A percentile compares a stretch with the other conserved stretches of the same genome.
Evolutionary conservation across 2,797 vertebrate genomes (phyloP).

Genomic region (Dipus sagitta): DNA sequence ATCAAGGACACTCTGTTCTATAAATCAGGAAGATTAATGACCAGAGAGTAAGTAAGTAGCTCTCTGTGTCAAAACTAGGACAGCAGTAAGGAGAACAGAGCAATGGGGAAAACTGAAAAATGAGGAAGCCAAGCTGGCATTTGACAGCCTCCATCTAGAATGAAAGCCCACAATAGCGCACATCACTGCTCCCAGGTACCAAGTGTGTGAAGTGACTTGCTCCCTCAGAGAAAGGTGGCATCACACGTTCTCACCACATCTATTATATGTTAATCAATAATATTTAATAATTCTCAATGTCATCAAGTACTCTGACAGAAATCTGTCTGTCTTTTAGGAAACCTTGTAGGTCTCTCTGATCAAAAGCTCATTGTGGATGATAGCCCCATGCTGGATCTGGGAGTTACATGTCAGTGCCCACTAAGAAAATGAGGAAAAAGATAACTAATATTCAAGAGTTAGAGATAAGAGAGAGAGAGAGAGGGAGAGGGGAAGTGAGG

Average conservation of each 20-base stretch:
- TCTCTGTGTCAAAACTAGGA: background rate
- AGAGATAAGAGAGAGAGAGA: too few species aligned
- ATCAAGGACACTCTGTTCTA: background rate
- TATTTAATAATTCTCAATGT: too few species aligned
- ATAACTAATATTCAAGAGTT: too few species aligned
- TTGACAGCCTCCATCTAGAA: background rate
- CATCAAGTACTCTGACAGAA: too few species aligned
- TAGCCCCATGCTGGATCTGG: too few species aligned
- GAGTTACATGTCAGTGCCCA: too few species aligned
- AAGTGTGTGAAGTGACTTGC: background rate
- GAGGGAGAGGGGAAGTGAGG: too few species aligned
- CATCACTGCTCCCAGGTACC: background rate
- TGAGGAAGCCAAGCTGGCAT: background rate
- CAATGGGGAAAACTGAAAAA: background rate
- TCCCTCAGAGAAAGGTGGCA: background rate
- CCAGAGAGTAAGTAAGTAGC: background rate
- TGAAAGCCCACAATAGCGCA: background rate
- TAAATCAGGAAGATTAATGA: conserved; percentile 32
- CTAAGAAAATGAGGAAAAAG: too few species aligned
- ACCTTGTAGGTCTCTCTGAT: too few species aligned
- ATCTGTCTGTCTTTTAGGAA: too few species aligned
- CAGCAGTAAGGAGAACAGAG: background rate
- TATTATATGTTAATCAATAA: background rate
- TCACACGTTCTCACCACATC: background rate
- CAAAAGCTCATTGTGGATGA: too few species aligned